A percentile compares a stretch with the other conserved stretches of the same genome.
phyloP scores from a whole-genome alignment of 2,113 vertebrate genomes.

The Muscicapa adusta region DNA sequence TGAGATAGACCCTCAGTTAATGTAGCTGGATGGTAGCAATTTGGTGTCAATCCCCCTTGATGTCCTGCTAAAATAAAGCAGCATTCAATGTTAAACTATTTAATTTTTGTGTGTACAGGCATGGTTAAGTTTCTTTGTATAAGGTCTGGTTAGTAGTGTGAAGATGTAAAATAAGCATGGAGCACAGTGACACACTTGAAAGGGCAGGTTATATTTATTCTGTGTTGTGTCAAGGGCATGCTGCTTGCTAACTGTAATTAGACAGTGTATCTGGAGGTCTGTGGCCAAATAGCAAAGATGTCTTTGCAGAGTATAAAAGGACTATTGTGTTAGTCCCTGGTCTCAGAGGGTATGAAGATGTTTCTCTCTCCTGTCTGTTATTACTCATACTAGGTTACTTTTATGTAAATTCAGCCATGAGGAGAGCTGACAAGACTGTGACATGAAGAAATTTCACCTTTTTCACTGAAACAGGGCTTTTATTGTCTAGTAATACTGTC shows the following conservation, averaged over 20 bases:
- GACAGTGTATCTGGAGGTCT: conserved; percentile 14
- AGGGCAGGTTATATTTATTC: conserved; percentile 52
- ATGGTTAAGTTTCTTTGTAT: not conserved
- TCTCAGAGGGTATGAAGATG: conserved; percentile 4
- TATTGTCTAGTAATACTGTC: not conserved
- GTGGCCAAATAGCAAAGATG: not conserved
- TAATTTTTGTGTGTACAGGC: not conserved
- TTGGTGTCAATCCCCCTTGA: not conserved
- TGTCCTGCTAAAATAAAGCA: not conserved
- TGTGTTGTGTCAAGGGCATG: conserved; percentile 38
- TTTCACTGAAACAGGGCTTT: conserved; percentile 23
- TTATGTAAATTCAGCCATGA: conserved; percentile 46
- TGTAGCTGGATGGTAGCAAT: not conserved
- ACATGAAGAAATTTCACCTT: conserved; percentile 33
- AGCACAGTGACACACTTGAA: conserved; percentile 20
- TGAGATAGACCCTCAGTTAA: not conserved
- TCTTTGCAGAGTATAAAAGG: conserved; percentile 43
- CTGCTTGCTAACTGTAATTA: conserved; percentile 45
- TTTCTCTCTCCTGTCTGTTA: not conserved
- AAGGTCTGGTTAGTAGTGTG: not conserved
- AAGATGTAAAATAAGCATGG: not conserved
- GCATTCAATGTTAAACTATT: not conserved
- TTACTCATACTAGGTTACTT: conserved; percentile 40
- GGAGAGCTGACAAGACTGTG: conserved; percentile 27
- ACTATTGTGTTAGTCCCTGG: conserved; percentile 23